phyloP scores from a whole-genome alignment of 2,888 invertebrate species.

The Oscheius onirici region DNA sequence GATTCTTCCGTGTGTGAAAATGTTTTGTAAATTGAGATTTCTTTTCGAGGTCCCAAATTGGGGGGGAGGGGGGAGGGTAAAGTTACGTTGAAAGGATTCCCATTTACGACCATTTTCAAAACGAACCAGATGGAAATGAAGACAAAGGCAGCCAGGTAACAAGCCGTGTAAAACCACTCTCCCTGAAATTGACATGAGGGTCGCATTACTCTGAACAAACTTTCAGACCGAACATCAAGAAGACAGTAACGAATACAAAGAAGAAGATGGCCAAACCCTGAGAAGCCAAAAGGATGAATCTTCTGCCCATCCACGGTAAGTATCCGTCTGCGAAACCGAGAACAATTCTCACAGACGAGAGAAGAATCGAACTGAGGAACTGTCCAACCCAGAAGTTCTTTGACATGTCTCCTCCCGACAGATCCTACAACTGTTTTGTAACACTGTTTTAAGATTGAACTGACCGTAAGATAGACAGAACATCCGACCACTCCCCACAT shows the following conservation, averaged over 20 bases:
- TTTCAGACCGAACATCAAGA: slow-evolving; percentile 47
- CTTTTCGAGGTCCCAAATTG: no score
- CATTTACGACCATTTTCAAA: no score
- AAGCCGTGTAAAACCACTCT: slow-evolving; percentile 53
- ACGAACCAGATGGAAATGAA: slow-evolving; percentile 56
- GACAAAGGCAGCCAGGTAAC: slow-evolving; percentile 50
- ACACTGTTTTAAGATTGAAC: no score
- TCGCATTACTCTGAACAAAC: slow-evolving; percentile 15
- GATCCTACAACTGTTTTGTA: slow-evolving; percentile 52
- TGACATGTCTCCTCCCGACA: slow-evolving; percentile 57
- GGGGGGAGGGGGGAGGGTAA: no score
- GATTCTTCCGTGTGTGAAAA: no score
- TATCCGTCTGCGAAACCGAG: slow-evolving; percentile 51
- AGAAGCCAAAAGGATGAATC: slow-evolving; percentile 45
- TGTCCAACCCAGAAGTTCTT: slow-evolving; percentile 56
- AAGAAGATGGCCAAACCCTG: slow-evolving; percentile 47
- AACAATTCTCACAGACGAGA: slow-evolving; percentile 41
- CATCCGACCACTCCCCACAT: slow-evolving; percentile 46
- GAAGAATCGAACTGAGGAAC: slow-evolving; percentile 48
- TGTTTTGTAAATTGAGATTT: no score
- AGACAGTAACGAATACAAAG: slow-evolving; percentile 48
- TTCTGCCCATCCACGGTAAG: slow-evolving; percentile 54
- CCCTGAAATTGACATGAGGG: slow-evolving; percentile 34
- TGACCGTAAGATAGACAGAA: not conserved
- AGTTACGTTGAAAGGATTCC: no score